Conservation (phyloP, 2,888 invertebrate species). For the Archips xylosteana region DNA sequence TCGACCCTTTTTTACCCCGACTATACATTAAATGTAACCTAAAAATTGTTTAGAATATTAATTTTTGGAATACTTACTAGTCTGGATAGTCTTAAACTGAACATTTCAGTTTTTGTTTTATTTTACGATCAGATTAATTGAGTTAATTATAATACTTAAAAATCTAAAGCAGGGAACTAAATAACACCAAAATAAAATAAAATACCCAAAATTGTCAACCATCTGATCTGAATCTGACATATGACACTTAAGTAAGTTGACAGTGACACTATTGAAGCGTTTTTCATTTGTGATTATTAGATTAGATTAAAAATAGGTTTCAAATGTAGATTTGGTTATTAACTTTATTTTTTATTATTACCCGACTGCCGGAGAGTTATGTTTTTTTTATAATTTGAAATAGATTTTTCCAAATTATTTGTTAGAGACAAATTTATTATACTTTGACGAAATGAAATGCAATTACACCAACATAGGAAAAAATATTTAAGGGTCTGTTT, state of each 20-base stretch:
- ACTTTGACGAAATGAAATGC: too few relatives aligned
- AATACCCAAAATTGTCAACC: not conserved
- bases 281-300: not conserved
- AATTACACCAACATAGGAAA: not conserved
- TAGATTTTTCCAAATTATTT: too few relatives aligned
- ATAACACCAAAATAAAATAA: not conserved
- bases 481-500: not conserved
- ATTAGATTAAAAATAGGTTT: too few relatives aligned
- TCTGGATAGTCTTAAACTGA: not conserved
- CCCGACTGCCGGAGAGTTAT: too few relatives aligned
- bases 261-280: not conserved
- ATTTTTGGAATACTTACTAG: slow-evolving; percentile 39
- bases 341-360: too few relatives aligned
- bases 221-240: not conserved
- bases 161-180: not conserved
- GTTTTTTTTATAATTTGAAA: too few relatives aligned
- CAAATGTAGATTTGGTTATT: too few relatives aligned
- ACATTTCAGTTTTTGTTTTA: slow-evolving; percentile 1
- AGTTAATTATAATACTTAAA: not conserved
- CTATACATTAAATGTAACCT: slow-evolving; percentile 6
- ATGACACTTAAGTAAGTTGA: not conserved
- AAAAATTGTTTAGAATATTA: slow-evolving; percentile 25
- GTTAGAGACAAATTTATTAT: too few relatives aligned
- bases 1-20: too few relatives aligned
- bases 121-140: not conserved